These are phyloP conservation scores for Pandemis corylana DNA, from an alignment of 2,888 invertebrate species.

Conservation along the genomic window DNA sequence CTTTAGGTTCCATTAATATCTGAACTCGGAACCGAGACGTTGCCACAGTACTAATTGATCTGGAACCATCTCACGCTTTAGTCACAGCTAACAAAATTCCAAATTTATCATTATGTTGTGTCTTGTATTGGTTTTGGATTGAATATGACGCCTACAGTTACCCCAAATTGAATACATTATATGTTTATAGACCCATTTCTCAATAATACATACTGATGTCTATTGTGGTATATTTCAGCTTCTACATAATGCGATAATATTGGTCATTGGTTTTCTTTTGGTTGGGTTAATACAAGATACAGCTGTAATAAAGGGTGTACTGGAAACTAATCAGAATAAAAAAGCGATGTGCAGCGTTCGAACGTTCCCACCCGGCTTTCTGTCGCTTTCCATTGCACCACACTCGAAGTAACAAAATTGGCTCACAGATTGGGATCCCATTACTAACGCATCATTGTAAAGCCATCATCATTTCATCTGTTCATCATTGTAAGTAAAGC, in stretches of 20 bases:
- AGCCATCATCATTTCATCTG: constrained; percentile 79
- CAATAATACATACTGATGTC: constrained; percentile 67
- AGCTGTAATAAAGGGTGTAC: constrained; percentile 82
- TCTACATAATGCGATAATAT: constrained; percentile 82
- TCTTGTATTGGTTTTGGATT: constrained; percentile 85
- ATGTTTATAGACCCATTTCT: constrained; percentile 49
- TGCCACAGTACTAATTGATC: constrained; percentile 70
- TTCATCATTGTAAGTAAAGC: constrained; percentile 82
- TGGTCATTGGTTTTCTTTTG: constrained; percentile 84
- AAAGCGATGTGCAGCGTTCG: constrained; percentile 70
- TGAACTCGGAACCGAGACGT: constrained; percentile 28
- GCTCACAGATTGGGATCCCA: constrained; percentile 83
- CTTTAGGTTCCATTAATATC: constrained; percentile 19
- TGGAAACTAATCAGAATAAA: constrained; percentile 81
- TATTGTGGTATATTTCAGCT: constrained; percentile 84
- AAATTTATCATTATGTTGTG: constrained; percentile 82
- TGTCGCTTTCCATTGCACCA: constrained; percentile 85
- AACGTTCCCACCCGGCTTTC: constrained; percentile 76
- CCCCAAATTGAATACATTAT: constrained; percentile 58
- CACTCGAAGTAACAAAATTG: constrained; percentile 81
- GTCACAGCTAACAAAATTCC: constrained; percentile 84
- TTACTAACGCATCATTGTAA: constrained; percentile 85
- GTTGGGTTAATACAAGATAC: constrained; percentile 86
- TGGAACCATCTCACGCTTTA: constrained; percentile 79
- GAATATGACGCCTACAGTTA: constrained; percentile 51